Percentiles rank a stretch among this genome's conserved stretches.
Conservation (phyloP, 2,888 invertebrate genomes). For the Boloria euphrosyne region DNA sequence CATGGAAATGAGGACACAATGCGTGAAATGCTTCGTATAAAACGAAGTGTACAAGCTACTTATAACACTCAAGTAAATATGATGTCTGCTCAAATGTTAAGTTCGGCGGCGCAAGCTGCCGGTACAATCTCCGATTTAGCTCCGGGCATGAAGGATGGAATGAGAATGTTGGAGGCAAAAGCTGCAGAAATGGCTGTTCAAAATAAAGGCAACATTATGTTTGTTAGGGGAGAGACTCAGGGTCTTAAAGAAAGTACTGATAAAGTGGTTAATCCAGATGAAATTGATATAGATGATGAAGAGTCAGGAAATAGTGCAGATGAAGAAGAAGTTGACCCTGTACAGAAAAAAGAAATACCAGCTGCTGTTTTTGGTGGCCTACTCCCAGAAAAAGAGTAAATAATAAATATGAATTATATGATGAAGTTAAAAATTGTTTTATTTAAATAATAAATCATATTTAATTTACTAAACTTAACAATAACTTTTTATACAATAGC, state of each 20-base stretch:
- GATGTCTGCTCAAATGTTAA: constrained; percentile 99
- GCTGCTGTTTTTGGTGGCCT: constrained; percentile 95
- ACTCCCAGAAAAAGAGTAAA: constrained; percentile 52
- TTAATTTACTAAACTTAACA: constrained; percentile 55
- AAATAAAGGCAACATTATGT: constrained; percentile 87
- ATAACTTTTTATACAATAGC: constrained; percentile 56
- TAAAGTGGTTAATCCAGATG: constrained; percentile 92
- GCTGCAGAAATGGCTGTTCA: constrained; percentile 86
- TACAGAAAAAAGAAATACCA: constrained; percentile 93
- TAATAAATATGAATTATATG: constrained; percentile 27
- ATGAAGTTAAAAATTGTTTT: constrained; percentile 27
- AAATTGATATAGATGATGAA: constrained; percentile 92
- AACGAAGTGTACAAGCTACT: constrained; percentile 97
- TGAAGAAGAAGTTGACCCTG: constrained; percentile 84
- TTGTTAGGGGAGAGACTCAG: constrained; percentile 94
- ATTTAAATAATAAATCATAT: constrained; percentile 35
- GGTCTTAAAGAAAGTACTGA: constrained; percentile 85
- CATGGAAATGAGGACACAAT: constrained; percentile 99
- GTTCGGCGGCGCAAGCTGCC: constrained; percentile 85
- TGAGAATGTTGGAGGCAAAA: constrained; percentile 93
- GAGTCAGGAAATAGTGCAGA: constrained; percentile 84
- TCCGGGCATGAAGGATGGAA: constrained; percentile 91
- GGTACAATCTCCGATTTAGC: constrained; percentile 88
- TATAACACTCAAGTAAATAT: constrained; percentile 99
- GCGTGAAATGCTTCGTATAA: constrained; percentile 98